These are phyloP conservation scores for Drosophila prosaltans DNA, from an alignment of 1,140 invertebrate species.

Conservation along the genomic window DNA sequence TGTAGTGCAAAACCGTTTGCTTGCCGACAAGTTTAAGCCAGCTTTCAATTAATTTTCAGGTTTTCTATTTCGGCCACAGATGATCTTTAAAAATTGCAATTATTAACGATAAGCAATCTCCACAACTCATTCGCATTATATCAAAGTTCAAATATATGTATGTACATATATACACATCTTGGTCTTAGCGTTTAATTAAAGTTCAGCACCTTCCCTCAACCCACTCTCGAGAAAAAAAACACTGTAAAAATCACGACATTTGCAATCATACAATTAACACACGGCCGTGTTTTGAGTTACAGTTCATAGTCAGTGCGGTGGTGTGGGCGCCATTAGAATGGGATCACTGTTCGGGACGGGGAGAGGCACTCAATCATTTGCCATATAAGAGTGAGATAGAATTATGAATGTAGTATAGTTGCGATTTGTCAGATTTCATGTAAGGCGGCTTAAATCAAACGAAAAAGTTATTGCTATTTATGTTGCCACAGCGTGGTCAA, in stretches of 20 bases:
- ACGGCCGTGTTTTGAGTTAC: slow-evolving; percentile 14
- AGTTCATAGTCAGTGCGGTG: slow-evolving; percentile 15
- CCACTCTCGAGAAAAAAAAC: slow-evolving; percentile 26
- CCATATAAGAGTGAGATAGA: slow-evolving; percentile 19
- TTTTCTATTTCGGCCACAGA: neutral
- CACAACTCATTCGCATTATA: slow-evolving; percentile 10
- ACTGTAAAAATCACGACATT: slow-evolving; percentile 52
- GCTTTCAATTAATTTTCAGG: neutral
- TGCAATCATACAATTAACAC: slow-evolving; percentile 55
- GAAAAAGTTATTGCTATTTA: slow-evolving; percentile 24
- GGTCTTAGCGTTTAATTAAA: slow-evolving; percentile 48
- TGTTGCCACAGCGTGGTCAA: slow-evolving; percentile 32
- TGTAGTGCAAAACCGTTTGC: neutral
- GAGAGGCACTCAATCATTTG: slow-evolving; percentile 34
- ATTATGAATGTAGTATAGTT: slow-evolving; percentile 12
- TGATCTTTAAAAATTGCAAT: slow-evolving; percentile 18
- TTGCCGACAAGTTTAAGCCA: neutral
- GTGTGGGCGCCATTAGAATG: slow-evolving; percentile 30
- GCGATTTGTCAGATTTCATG: slow-evolving; percentile 52
- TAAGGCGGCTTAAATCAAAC: slow-evolving; percentile 52
- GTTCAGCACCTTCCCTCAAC: slow-evolving; percentile 49
- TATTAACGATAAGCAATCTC: slow-evolving; percentile 16
- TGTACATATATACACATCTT: slow-evolving; percentile 23
- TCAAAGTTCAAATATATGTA: slow-evolving; percentile 46
- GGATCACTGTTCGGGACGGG: slow-evolving; percentile 18